Conservation (phyloP, 35 echinoderm and acorn worm species). For the Apostichopus californicus region DNA sequence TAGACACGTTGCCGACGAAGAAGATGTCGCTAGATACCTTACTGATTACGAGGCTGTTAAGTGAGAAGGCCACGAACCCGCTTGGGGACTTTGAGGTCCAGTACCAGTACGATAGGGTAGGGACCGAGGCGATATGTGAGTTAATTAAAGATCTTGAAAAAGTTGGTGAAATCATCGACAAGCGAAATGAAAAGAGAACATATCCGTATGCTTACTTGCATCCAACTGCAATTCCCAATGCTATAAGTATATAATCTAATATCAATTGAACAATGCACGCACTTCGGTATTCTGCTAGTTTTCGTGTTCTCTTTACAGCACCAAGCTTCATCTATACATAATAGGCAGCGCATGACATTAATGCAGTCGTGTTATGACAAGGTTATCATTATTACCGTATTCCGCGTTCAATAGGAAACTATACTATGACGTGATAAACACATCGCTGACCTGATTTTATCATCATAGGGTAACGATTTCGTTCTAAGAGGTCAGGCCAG, state of each 20-base stretch:
- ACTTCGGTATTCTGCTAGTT: no score
- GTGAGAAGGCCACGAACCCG: constrained; percentile 59
- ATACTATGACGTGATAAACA: no score
- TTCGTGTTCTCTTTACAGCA: no score
- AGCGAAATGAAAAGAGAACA: constrained; percentile 50
- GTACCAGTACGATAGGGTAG: constrained; percentile 66
- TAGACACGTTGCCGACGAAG: constrained; percentile 55
- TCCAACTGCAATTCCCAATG: constrained; percentile 61
- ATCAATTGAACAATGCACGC: not conserved
- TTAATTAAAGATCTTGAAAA: constrained; percentile 53
- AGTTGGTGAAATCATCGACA: constrained; percentile 51
- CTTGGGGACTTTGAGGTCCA: constrained; percentile 66
- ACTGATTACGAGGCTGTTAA: constrained; percentile 58
- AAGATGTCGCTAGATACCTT: constrained; percentile 51
- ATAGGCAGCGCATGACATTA: no score
- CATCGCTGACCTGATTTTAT: no score
- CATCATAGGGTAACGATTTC: no score
- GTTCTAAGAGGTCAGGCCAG: no score
- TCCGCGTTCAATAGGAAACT: no score
- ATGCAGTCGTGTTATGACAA: no score
- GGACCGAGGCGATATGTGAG: constrained; percentile 40
- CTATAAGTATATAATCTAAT: constrained; percentile 48
- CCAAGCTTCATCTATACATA: no score
- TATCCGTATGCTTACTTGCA: constrained; percentile 55
- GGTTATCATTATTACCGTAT: no score